Conservation (phyloP, 2,888 invertebrate species). For the Mechanitis messenoides region DNA sequence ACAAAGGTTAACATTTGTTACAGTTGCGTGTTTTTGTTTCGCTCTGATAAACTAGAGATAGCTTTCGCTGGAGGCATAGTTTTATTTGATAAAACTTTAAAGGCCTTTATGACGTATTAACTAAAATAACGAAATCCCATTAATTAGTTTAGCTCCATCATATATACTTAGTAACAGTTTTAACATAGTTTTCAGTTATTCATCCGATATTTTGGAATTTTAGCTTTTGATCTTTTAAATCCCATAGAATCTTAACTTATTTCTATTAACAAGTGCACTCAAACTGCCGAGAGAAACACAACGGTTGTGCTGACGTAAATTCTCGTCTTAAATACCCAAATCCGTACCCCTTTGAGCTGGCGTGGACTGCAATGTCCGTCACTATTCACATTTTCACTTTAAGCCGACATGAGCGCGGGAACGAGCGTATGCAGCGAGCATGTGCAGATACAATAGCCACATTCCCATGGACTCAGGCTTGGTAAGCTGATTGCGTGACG, state of each 20-base stretch:
- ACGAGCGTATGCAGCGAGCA: constrained; percentile 64
- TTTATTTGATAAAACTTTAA: not conserved
- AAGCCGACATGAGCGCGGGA: constrained; percentile 43
- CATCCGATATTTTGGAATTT: too few relatives aligned
- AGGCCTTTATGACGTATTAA: too few relatives aligned
- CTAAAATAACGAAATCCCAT: too few relatives aligned
- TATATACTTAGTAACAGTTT: too few relatives aligned
- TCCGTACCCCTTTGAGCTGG: constrained; percentile 31
- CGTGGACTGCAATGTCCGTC: constrained; percentile 33
- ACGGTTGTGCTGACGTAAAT: not conserved
- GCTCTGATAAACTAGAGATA: constrained; percentile 11
- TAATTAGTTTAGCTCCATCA: too few relatives aligned
- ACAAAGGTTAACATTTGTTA: constrained; percentile 67
- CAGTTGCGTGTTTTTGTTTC: constrained; percentile 37
- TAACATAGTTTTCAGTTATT: too few relatives aligned
- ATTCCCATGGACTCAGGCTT: constrained; percentile 74
- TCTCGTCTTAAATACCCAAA: constrained; percentile 7
- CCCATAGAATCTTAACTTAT: too few relatives aligned
- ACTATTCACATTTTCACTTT: constrained; percentile 40
- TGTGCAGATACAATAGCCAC: constrained; percentile 74
- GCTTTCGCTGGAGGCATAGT: not conserved
- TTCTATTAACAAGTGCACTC: too few relatives aligned
- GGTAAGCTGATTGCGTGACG: constrained; percentile 77
- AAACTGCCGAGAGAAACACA: too few relatives aligned
- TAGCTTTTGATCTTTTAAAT: too few relatives aligned